phyloP scores from a whole-genome alignment of 2,888 invertebrate genomes.

The Lysandra coridon region DNA sequence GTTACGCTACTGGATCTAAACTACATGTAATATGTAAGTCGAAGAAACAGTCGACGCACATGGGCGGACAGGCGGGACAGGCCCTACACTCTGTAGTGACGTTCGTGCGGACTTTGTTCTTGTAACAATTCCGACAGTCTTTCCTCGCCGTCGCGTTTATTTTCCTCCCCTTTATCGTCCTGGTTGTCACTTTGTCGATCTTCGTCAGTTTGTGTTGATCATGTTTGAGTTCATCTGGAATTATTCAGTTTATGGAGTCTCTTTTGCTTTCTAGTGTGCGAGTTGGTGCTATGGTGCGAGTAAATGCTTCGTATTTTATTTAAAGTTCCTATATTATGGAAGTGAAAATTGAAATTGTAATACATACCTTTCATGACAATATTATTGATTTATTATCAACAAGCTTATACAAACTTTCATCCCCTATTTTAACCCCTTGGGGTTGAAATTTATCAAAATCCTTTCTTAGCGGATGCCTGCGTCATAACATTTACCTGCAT shows the following conservation, averaged over 20 bases:
- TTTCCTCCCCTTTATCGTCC: slow-evolving; percentile 32
- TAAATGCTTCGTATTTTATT: too few relatives aligned
- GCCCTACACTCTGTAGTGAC: slow-evolving; percentile 43
- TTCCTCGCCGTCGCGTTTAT: slow-evolving; percentile 41
- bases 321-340: neutral
- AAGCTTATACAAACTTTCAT: too few relatives aligned
- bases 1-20: neutral
- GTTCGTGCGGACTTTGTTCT: slow-evolving; percentile 42
- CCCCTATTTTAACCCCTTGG: too few relatives aligned
- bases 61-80: slow-evolving; percentile 39
- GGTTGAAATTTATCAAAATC: too few relatives aligned
- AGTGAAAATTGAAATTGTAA: neutral
- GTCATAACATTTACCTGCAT: too few relatives aligned
- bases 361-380: neutral
- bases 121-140: slow-evolving; percentile 44
- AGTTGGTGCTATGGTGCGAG: too few relatives aligned
- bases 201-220: slow-evolving; percentile 34
- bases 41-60: slow-evolving; percentile 39
- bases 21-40: slow-evolving; percentile 35
- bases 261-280: too few relatives aligned
- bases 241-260: neutral
- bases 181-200: slow-evolving; percentile 31
- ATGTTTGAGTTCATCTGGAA: neutral
- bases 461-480: too few relatives aligned
- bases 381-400: too few relatives aligned